These are phyloP conservation scores for Sardinella longiceps DNA, from an alignment of 2,797 vertebrate species.

Conservation along the genomic window DNA sequence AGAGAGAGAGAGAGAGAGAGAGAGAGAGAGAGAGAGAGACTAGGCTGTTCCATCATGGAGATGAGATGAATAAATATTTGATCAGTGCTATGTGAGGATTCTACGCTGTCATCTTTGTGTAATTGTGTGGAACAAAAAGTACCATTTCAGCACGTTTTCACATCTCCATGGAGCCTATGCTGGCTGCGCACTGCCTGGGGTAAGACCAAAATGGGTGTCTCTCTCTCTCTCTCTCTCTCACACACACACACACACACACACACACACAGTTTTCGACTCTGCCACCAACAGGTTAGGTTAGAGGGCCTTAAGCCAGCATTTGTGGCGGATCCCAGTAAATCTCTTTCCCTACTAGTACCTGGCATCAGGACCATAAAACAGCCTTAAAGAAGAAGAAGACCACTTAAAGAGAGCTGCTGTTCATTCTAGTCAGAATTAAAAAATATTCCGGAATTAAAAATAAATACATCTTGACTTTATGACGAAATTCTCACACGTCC, in stretches of 20 bases:
- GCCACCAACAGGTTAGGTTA: neutral
- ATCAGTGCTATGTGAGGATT: slow-evolving; percentile 59
- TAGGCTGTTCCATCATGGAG: slow-evolving; percentile 47
- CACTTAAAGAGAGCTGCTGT: neutral
- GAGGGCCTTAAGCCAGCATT: neutral
- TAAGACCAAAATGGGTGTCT: too few relatives aligned
- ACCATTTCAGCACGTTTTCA: slow-evolving; percentile 59
- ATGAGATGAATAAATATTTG: slow-evolving; percentile 68
- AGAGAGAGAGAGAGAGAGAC: too few relatives aligned
- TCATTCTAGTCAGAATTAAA: neutral
- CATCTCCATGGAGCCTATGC: slow-evolving; percentile 7
- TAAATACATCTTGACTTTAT: neutral
- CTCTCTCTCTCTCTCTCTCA: neutral
- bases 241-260: neutral
- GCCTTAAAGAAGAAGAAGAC: too few relatives aligned
- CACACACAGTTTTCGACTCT: neutral
- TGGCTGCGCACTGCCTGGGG: neutral
- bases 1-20: neutral
- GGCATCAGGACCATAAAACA: too few relatives aligned
- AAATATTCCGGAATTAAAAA: neutral
- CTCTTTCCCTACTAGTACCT: too few relatives aligned
- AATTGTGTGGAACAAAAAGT: slow-evolving; percentile 62
- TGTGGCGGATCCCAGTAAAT: too few relatives aligned
- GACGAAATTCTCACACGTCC: neutral
- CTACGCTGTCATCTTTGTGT: slow-evolving; percentile 60